Base-by-base conservation (phyloP, 2,888 invertebrate species). In the Merodon equestris region DNA sequence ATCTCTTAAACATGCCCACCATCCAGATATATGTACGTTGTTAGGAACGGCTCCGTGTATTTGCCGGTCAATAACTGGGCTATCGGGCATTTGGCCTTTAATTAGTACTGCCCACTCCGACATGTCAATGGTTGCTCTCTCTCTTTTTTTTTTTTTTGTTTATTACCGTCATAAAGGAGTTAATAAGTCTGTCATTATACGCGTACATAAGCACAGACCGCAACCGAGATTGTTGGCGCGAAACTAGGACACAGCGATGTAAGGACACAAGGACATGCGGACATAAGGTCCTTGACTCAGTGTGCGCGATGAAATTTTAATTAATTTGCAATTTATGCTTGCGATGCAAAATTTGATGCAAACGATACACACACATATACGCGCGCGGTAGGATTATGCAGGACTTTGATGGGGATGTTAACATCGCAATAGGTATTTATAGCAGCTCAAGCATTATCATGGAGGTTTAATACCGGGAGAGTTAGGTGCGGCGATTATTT, bases 51-150 rank as follows among this genome's bases (percentile, higher is more conserved):
- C 7, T 27, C 27, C 7, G 27, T 67, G 72, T 72, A 72, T 77
- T n/a, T 40, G 61, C 27, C 56, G 61, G 51, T 57, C 72, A 77
- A 67, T 77, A 77, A 77, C 72, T 72, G 60, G 56, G 27, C 76
- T 67, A 72, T 72, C 60, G 72, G 76, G 72, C 76, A 72, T 72
- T 77, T 72, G 56, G 61, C 61, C 72, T 72, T 77, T 77, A 77
- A 77, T 77, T 72, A 72, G 67, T 67, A 44, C 66, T 45, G 48
- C 51, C 40, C 10, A 72, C 40, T 61, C 53, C 42, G 27, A 67
- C 67, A 72, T 72, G 76, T 77, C 64, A 66, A 72, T 71, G 76
- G 48, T 60, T 63, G n/a, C n/a, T n/a, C n/a, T n/a, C n/a, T n/a
- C n/a, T n/a, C n/a, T n/a, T n/a, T n/a, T n/a, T n/a, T n/a, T n/a